Evolutionary conservation across 2,113 vertebrate genomes (phyloP), one percentile per base, ranked within the genome.

Genomic region (Erpornis zantholeuca): DNA sequence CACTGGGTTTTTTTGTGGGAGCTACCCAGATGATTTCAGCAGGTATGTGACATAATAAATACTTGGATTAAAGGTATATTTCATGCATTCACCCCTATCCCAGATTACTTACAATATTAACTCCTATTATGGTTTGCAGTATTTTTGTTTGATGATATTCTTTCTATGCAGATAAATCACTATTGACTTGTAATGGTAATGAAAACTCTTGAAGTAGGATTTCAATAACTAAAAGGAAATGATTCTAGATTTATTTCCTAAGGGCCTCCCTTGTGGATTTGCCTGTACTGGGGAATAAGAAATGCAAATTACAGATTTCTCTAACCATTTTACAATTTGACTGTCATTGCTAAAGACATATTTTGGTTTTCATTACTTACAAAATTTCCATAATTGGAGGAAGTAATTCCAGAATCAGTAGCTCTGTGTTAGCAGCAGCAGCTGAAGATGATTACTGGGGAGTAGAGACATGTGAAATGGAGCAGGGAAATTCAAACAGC

Each of bases 351-450:
- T 57, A 11, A 87, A 91, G 83, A 69, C 4, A 2, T 38, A 28
- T 76, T 87, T 95, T 82, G 50, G 10, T 84, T 93, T 87, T 85
- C 31, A 52, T 92, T 71, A 45, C 44, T 68, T n/a, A 25, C 10
- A 24, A 25, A 24, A 28, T 79, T 73, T 91, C 84, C 24, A 18
- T 91, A 94, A 71, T 79, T 16, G 7, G 49, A 90, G 66, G 29
- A 86, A 80, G 10, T 61, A 42, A 22, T 87, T 91, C 75, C 21
- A 38, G 81, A 82, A 57, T 79, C 61, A 52, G 61, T 71, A 50
- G 54, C 52, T 56, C 17, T 81, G 36, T 53, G 52, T 64, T 60
- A 91, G 60, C 59, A 77, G 73, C 19, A 81, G 25, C 53, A 79
- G 23, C 53, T 57, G n/a, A 79, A 45, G 44, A 40, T 61, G n/a